Base-by-base conservation (phyloP, 2,888 invertebrate genomes). In the Synanthedon formicaeformis region DNA sequence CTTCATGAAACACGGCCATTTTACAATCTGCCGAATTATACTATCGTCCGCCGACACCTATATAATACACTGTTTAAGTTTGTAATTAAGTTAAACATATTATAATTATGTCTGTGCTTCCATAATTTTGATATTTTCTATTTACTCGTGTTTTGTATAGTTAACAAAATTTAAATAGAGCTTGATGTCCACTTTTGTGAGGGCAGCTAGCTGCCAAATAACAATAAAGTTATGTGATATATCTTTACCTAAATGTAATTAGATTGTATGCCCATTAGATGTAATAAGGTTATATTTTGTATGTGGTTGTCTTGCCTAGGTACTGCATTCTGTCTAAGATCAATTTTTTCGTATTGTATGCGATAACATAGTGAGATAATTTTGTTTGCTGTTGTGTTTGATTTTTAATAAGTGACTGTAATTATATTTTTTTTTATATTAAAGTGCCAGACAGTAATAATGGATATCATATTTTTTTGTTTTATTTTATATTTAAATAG, bases 401-500 rank as follows among this genome's bases (percentile, higher is more conserved):
- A 56, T 62, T 60, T 58, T 54, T 59, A 60, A 57, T 58, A 63
- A 60, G 58, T 59, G 62, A 67, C 56, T 83, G 79, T 82, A 80
- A 72, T 81, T 83, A 81, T 45, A 41, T n/a, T 12, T 41, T 45
- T 13, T 69, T 75, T 68, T 75, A 59, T 62, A 84, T 69, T 81
- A 85, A 83, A 83, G 80, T 83, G 83, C 81, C 84, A 82, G 76
- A 81, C 45, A 45, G 34, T 63, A 69, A 71, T 73, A 53, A 73
- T 75, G 58, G 58, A 59, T 58, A 56, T 56, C 34, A 55, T 53
- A 56, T 54, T 53, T 55, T n/a, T 56, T 57, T 16, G 3, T 45
- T 45, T 45, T 45, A 45, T 45, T 45, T 13, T 45, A 6, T 14
- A 45, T 13, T 12, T 18, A 16, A 16, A 16, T 41, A 41, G 12